phyloP scores from a whole-genome alignment of 1,140 invertebrate genomes.

The Idris sp. region DNA sequence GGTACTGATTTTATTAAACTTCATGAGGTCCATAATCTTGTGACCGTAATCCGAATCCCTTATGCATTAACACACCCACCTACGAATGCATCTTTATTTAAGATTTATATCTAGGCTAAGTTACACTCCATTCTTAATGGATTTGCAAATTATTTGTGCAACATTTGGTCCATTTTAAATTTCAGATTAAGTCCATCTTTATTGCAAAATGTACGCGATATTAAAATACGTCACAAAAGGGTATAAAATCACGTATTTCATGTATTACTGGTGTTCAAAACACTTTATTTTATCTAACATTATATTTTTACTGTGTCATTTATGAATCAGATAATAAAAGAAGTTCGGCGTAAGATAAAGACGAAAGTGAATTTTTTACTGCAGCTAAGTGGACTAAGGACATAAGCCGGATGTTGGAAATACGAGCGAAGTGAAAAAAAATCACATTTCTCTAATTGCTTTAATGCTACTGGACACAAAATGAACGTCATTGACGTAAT shows the following conservation, averaged over 20 bases:
- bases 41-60: constrained; percentile 45
- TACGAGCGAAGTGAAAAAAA: constrained; percentile 29
- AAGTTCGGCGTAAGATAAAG: constrained; percentile 41
- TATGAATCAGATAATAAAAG: constrained; percentile 44
- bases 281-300: constrained; percentile 56
- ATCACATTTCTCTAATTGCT: constrained; percentile 51
- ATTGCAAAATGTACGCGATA: constrained; percentile 9
- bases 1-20: constrained; percentile 26
- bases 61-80: constrained; percentile 58
- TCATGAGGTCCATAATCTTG: constrained; percentile 45
- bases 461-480: constrained; percentile 56
- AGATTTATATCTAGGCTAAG: constrained; percentile 47
- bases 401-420: constrained; percentile 34
- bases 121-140: constrained; percentile 54
- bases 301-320: constrained; percentile 46
- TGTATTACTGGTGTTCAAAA: constrained; percentile 29
- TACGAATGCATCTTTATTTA: constrained; percentile 53
- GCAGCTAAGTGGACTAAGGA: constrained; percentile 49
- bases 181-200: constrained; percentile 33
- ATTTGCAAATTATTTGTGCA: constrained; percentile 56
- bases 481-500: constrained; percentile 47
- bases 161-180: constrained; percentile 46
- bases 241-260: constrained; percentile 21
- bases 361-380: constrained; percentile 32
- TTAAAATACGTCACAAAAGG: constrained; percentile 38